Percentiles rank a stretch among this genome's conserved stretches.
phyloP scores from a whole-genome alignment of 2,113 vertebrate species.

The Cinclus cinclus region DNA sequence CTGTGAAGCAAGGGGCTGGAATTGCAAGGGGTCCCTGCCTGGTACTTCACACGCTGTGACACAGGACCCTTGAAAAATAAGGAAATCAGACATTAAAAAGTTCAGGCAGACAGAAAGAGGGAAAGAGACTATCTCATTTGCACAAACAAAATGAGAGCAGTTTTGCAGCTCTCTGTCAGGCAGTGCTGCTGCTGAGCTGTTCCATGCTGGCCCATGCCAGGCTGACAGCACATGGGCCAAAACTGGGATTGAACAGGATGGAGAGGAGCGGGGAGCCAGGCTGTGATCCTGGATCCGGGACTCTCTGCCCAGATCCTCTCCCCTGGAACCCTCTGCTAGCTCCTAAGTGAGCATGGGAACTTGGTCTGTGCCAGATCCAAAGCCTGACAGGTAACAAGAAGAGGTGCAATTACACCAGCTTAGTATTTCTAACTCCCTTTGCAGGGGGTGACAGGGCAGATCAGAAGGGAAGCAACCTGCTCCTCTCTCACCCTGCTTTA shows the following conservation, averaged over 20 bases:
- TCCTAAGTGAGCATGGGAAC: fast-evolving
- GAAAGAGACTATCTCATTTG: background rate
- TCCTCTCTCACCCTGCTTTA: background rate
- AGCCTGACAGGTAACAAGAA: background rate
- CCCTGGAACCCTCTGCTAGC: background rate
- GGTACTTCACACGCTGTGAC: fast-evolving
- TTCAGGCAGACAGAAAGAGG: background rate
- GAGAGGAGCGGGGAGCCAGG: background rate
- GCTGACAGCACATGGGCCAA: background rate
- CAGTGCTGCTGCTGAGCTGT: background rate
- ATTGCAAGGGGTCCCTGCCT: background rate
- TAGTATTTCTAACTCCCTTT: background rate
- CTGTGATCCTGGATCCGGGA: background rate
- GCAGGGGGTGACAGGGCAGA: too few species aligned
- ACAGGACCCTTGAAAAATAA: background rate
- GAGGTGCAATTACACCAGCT: background rate
- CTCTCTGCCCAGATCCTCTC: background rate
- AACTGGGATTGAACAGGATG: background rate
- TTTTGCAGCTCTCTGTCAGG: background rate
- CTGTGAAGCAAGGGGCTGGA: background rate
- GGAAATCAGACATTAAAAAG: background rate
- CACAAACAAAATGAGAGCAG: background rate
- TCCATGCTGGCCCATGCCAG: fast-evolving
- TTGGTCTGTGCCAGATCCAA: background rate
- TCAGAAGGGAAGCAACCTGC: background rate